These are phyloP conservation scores for Chironomus striatipennis DNA, from an alignment of 1,140 invertebrate genomes.

Conservation along the genomic window DNA sequence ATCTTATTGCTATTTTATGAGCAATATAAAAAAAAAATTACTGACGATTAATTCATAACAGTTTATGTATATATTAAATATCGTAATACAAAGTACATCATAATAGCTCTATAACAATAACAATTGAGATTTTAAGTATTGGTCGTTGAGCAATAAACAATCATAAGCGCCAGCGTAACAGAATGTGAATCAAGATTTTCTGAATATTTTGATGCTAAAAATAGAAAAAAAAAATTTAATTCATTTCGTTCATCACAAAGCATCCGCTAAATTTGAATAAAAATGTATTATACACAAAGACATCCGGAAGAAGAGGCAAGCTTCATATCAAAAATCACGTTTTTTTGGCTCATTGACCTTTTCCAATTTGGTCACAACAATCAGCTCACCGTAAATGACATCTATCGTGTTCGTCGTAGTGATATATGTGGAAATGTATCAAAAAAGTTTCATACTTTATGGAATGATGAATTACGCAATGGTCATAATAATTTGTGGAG, in stretches of 20 bases:
- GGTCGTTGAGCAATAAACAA: not conserved
- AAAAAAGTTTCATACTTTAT: not conserved
- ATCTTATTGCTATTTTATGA: too few species aligned
- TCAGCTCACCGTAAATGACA: not conserved
- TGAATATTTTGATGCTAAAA: not conserved
- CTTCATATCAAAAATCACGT: slow-evolving; percentile 10
- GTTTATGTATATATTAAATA: too few species aligned
- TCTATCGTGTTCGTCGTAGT: not conserved
- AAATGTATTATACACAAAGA: not conserved
- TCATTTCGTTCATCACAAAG: not conserved
- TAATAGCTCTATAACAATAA: too few species aligned
- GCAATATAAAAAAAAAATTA: too few species aligned
- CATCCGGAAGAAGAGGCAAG: not conserved
- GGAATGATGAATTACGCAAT: not conserved
- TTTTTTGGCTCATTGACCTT: slow-evolving; percentile 18
- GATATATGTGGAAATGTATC: not conserved
- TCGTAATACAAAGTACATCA: too few species aligned
- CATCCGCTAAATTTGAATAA: not conserved
- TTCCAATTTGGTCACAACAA: not conserved
- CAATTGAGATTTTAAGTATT: too few species aligned
- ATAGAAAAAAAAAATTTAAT: not conserved
- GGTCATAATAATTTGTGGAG: not conserved
- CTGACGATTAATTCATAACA: too few species aligned
- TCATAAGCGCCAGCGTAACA: not conserved
- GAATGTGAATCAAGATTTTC: not conserved